Evolutionary conservation across 2,113 vertebrate species (phyloP).

Genomic region (Coturnix japonica): DNA sequence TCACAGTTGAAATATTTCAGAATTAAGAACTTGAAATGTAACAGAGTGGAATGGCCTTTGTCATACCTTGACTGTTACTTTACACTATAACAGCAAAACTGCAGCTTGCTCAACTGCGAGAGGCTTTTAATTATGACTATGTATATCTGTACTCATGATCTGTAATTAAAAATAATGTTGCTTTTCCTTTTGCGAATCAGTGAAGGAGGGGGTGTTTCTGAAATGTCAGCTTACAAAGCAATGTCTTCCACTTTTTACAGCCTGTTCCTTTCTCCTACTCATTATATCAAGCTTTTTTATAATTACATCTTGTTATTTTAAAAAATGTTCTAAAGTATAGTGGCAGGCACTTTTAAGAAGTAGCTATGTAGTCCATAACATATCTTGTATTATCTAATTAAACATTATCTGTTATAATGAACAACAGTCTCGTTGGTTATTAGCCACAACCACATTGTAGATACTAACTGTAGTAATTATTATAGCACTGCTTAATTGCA

Average conservation of each 20-base stretch:
- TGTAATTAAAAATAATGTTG: slow-evolving; percentile 33
- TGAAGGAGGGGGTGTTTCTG: background rate
- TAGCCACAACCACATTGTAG: slow-evolving; percentile 19
- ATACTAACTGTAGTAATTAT: slow-evolving; percentile 15
- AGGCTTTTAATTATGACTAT: background rate
- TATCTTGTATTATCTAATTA: background rate
- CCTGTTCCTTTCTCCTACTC: background rate
- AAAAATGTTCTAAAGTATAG: background rate
- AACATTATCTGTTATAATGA: background rate
- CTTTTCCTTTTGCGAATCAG: background rate
- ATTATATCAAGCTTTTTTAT: background rate
- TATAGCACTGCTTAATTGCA: background rate
- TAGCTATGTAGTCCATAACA: background rate
- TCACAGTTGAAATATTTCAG: background rate
- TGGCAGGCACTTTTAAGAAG: background rate
- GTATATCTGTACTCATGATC: background rate
- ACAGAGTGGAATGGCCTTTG: background rate
- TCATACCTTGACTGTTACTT: background rate
- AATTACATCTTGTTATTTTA: background rate
- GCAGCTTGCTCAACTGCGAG: background rate
- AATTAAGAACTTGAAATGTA: background rate
- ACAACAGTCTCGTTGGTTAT: background rate
- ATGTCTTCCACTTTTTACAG: background rate
- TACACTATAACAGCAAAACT: background rate
- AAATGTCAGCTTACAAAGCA: background rate